Evolutionary conservation across 2,113 vertebrate genomes (phyloP), one percentile per base, ranked within the genome.

Genomic region (Pontoporia blainvillei): DNA sequence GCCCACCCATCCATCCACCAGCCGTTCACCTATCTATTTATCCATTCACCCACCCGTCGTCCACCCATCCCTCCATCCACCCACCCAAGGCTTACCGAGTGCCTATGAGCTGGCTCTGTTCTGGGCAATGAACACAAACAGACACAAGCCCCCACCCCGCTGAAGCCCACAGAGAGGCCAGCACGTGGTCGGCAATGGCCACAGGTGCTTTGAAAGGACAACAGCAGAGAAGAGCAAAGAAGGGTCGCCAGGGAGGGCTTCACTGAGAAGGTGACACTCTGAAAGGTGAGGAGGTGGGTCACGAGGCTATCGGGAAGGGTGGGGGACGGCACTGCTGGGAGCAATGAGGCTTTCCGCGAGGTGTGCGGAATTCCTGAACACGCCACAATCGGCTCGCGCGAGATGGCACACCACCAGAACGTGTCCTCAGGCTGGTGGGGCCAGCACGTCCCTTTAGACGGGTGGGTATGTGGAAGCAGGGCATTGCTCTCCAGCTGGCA

Each of bases 351-450:
- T 34, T 84, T 62, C 90, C n/a, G 29, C 1, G 15, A 78, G 75
- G 20, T n/a, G 5, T 8, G 23, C 20, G 14, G 4, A 34, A 23
- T 27, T 18, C 41, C 79, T 15, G 52, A 88, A 12, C 57, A 27
- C 0, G 1, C 1, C 5, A 7, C 41, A 11, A 0, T 2, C 9
- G 3, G 67, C 67, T 62, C 1, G 8, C 31, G 34, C 67, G 23
- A 31, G 39, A 17, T 3, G 41, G 79, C 34, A 17, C 4, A 57
- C 23, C 79, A 31, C 34, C 17, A 73, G 44, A 83, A 27, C 14
- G 4, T 5, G 17, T 41, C 15, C 52, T 64, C 34, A 39, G 52
- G 23, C 44, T 41, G 25, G 61, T 0, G 2, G 52, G 44, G 87
- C 44, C 27, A 29, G 59, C 44, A 39, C 44, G 52, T n/a, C 2